These are phyloP conservation scores for Sarotherodon lohbergeri DNA, from an alignment of 2,113 vertebrate genomes.

Conservation along the genomic window DNA sequence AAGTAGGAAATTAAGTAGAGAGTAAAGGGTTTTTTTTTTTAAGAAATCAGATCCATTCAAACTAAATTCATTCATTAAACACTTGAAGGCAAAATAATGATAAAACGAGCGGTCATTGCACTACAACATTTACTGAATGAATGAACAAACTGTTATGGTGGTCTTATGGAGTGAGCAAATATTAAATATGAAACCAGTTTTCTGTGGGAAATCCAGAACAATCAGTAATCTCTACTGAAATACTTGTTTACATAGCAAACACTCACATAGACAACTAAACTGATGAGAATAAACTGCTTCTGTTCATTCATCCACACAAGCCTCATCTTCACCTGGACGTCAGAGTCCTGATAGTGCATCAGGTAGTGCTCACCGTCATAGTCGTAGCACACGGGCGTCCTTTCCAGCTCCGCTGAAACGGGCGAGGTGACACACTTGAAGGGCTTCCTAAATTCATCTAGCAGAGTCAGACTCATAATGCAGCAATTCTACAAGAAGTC, in stretches of 20 bases:
- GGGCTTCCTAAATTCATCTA: slow-evolving; percentile 61
- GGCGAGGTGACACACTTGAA: slow-evolving; percentile 69
- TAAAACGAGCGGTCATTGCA: background rate
- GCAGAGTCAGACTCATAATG: slow-evolving; percentile 67
- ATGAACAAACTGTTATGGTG: background rate
- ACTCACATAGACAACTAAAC: slow-evolving; percentile 53
- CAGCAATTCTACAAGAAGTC: slow-evolving; percentile 63
- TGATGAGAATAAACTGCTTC: slow-evolving; percentile 43
- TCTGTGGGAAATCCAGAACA: background rate
- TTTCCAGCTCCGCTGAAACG: slow-evolving; percentile 25
- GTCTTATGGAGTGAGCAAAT: background rate
- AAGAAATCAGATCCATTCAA: background rate
- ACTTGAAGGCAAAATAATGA: background rate
- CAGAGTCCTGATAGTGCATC: slow-evolving; percentile 48
- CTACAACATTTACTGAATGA: background rate
- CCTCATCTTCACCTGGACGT: slow-evolving; percentile 57
- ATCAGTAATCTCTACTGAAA: slow-evolving; percentile 67
- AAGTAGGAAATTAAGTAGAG: background rate
- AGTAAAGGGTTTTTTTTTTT: background rate
- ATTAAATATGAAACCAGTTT: background rate
- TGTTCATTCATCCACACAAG: slow-evolving; percentile 47
- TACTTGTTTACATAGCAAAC: slow-evolving; percentile 64
- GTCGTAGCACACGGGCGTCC: slow-evolving; percentile 18
- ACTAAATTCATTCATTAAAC: background rate
- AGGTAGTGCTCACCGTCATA: slow-evolving; percentile 47